Evolutionary conservation across 2,797 vertebrate genomes (phyloP), one percentile per base, ranked within the genome.

Genomic region (Alcedo atthis): DNA sequence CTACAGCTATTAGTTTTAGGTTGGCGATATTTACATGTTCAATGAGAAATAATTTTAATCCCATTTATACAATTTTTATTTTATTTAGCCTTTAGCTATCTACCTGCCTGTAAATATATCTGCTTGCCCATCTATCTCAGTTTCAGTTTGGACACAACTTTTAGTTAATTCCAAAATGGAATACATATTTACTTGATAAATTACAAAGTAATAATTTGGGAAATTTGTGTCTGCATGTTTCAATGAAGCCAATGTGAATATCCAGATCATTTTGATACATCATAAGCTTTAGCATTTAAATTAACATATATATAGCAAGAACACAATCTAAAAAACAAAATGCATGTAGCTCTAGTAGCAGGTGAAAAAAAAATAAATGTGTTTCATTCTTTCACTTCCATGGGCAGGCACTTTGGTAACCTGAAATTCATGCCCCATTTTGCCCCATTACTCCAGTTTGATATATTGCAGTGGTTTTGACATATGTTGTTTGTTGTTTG

Each of bases 331-430:
- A 75, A 58, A 48, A 12, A 12, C 20, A 68, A 70, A 82, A 35
- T 3, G 1, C 46, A 46, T 2, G 4, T n/a, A 63, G 8, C 7
- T 77, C 49, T 71, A 70, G 49, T 28, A 48, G 82, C 10, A 67
- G 20, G 37, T 37, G 21, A 49, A 58, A 10, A 58, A 43, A 8
- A 3, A 0, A n/a, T 4, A 6, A 4, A 12, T 21, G 4, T 25
- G 30, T 57, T 64, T 61, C 7, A 54, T 82, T 69, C 32, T 81
- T 82, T 63, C 19, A 54, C 3, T 84, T 91, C n/a, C 16, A 19
- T 21, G 11, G 19, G 4, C 55, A 74, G 5, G 3, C 0, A 4
- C 8, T 14, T 70, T 74, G 28, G 21, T 37, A 81, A 57, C 9
- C 17, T 76, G 35, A 88, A 84, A 57, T 62, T 85, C 43, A 53